phyloP scores from a whole-genome alignment of 2,888 invertebrate genomes.

The Tipula helvola region DNA sequence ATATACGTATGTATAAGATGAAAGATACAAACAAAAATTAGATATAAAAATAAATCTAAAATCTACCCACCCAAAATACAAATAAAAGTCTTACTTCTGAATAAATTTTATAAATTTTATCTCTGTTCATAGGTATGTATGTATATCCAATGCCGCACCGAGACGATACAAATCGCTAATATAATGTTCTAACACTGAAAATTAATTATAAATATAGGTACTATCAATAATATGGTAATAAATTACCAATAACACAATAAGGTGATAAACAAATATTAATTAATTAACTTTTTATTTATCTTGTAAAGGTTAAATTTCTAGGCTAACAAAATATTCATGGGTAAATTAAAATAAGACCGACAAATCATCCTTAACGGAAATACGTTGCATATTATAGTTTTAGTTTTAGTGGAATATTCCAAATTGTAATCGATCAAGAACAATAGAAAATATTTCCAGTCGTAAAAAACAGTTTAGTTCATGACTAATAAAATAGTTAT shows the following conservation, averaged over 20 bases:
- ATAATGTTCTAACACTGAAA: neutral
- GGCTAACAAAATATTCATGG: neutral
- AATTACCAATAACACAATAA: neutral
- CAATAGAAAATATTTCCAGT: neutral
- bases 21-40: neutral
- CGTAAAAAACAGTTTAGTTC: neutral
- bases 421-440: neutral
- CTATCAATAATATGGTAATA: neutral
- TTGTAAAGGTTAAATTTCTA: neutral
- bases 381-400: too few species aligned
- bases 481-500: neutral
- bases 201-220: neutral
- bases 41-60: neutral
- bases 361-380: neutral
- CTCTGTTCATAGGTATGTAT: neutral
- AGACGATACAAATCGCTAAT: neutral
- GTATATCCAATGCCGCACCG: neutral
- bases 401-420: neutral
- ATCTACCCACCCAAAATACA: neutral
- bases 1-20: too few species aligned
- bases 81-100: neutral
- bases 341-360: neutral
- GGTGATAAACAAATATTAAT: neutral
- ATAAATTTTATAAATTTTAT: neutral
- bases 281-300: neutral